Conservation (phyloP, 2,888 invertebrate species). For the Drosophila birchii region DNA sequence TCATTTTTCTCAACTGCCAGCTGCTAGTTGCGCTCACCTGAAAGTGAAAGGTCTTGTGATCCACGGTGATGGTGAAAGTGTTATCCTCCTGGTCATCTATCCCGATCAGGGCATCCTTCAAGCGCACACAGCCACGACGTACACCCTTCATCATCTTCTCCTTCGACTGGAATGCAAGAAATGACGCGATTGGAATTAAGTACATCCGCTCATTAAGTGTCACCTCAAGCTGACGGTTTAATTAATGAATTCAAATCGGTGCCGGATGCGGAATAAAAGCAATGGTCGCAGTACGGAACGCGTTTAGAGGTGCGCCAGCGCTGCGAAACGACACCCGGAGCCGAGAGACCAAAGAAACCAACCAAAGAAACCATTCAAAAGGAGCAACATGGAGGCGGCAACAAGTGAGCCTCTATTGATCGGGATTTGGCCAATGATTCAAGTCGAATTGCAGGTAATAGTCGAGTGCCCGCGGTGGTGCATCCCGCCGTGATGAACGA, state of each 20-base stretch:
- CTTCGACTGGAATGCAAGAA: constrained; percentile 91
- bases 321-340: constrained; percentile 30
- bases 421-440: not conserved
- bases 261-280: constrained; percentile 24
- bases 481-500: constrained; percentile 59
- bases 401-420: constrained; percentile 23
- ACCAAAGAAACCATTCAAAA: constrained; percentile 1
- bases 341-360: not conserved
- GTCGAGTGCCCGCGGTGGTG: not conserved
- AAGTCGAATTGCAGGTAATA: constrained; percentile 10
- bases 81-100: constrained; percentile 99
- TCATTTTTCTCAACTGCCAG: not conserved
- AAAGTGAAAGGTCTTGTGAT: constrained; percentile 99
- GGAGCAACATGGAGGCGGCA: constrained; percentile 23
- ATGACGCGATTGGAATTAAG: not conserved
- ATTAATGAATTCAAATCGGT: constrained; percentile 27
- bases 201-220: constrained; percentile 1
- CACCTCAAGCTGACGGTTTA: not conserved
- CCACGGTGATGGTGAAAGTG: constrained; percentile 99
- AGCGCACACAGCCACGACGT: constrained; percentile 97
- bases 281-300: constrained; percentile 17
- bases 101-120: constrained; percentile 98
- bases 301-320: constrained; percentile 47
- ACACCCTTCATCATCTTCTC: constrained; percentile 99
- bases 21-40: constrained; percentile 87